phyloP scores from a whole-genome alignment of 64 coral and sea anemone species.

The Pocillopora damicornis region DNA sequence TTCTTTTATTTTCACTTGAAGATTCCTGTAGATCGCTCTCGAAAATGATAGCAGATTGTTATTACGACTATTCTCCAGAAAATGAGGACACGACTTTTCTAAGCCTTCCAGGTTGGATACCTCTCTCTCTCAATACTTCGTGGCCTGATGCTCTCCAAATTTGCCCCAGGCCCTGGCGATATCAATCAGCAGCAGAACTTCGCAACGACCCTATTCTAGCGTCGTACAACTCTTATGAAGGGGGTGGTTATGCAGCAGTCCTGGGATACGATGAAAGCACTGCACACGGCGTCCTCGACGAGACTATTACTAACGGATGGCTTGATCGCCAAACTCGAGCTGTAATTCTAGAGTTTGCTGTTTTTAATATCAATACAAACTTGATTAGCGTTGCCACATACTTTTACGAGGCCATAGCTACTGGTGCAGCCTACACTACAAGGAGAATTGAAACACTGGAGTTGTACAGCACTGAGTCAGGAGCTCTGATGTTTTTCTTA shows the following conservation, averaged over 20 bases:
- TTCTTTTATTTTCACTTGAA: background rate
- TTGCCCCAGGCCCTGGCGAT: slow-evolving; percentile 53
- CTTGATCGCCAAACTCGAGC: slow-evolving; percentile 55
- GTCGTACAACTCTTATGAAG: slow-evolving; percentile 10
- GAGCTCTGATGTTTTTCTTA: slow-evolving; percentile 14
- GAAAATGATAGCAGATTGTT: background rate
- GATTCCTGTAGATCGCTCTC: background rate
- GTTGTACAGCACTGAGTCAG: slow-evolving; percentile 19
- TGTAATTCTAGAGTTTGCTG: slow-evolving; percentile 47
- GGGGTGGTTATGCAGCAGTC: slow-evolving; percentile 61
- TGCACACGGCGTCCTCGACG: slow-evolving; percentile 26
- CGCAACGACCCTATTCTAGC: slow-evolving; percentile 32
- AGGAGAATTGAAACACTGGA: slow-evolving; percentile 41
- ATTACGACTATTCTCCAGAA: background rate
- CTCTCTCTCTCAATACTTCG: background rate
- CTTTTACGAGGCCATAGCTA: slow-evolving; percentile 39
- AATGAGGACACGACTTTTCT: slow-evolving; percentile 22
- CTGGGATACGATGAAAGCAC: slow-evolving; percentile 49
- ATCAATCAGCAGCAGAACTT: slow-evolving; percentile 40
- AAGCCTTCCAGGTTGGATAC: slow-evolving; percentile 27
- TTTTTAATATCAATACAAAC: slow-evolving; percentile 69
- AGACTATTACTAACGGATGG: slow-evolving; percentile 44
- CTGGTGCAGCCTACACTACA: slow-evolving; percentile 30
- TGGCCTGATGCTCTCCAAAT: background rate
- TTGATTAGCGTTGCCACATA: slow-evolving; percentile 50